A percentile compares a stretch with the other conserved stretches of the same genome.
phyloP scores from a whole-genome alignment of 2,113 vertebrate genomes.

The Electrona antarctica region DNA sequence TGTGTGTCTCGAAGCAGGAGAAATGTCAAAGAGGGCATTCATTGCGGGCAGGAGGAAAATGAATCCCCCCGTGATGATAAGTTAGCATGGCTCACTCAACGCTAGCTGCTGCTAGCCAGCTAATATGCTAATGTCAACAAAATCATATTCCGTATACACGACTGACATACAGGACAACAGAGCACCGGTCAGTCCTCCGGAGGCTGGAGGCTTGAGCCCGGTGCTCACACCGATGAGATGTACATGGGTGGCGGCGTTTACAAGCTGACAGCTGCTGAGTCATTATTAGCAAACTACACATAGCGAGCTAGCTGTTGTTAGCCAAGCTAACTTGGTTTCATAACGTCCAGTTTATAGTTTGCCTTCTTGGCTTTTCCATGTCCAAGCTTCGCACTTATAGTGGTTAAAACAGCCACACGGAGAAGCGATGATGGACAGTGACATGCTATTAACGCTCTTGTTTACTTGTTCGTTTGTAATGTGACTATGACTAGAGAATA shows the following conservation, averaged over 20 bases:
- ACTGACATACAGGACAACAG: background rate
- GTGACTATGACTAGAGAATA: no score
- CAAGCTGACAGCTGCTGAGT: slow-evolving; percentile 75
- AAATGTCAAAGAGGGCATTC: slow-evolving; percentile 33
- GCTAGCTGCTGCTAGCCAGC: slow-evolving; percentile 48
- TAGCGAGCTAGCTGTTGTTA: slow-evolving; percentile 58
- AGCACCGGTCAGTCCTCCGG: slow-evolving; percentile 25
- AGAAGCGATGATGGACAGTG: background rate
- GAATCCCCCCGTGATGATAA: slow-evolving; percentile 42
- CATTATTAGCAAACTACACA: slow-evolving; percentile 75
- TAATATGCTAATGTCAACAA: slow-evolving; percentile 65
- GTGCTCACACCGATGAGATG: background rate
- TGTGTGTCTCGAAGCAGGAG: slow-evolving; percentile 11
- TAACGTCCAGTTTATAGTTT: slow-evolving; percentile 5
- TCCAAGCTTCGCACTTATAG: background rate
- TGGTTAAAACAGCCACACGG: background rate
- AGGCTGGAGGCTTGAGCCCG: background rate
- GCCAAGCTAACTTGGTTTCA: slow-evolving; percentile 14
- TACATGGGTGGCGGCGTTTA: background rate
- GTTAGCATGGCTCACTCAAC: slow-evolving; percentile 54
- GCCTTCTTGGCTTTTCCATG: background rate
- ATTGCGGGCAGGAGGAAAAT: slow-evolving; percentile 8
- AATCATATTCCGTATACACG: slow-evolving; percentile 26
- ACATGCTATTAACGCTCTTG: background rate
- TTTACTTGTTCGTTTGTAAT: no score